phyloP scores from a whole-genome alignment of 2,888 invertebrate genomes.

The Hyppa rectilinea region DNA sequence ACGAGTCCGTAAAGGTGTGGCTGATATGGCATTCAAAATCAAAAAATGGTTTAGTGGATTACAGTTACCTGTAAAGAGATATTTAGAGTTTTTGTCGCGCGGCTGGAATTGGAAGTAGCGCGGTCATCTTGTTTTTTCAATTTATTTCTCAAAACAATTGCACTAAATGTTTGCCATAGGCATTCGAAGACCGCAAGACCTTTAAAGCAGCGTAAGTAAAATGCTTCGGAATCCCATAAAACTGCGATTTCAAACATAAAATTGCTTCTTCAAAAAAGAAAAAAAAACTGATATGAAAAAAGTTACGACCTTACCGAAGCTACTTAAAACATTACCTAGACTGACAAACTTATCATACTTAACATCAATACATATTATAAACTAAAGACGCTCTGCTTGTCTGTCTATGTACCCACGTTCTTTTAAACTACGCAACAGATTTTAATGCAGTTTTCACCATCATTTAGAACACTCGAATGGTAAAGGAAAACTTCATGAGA shows the following conservation, averaged over 20 bases:
- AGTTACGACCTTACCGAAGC: neutral
- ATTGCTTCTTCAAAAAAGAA: neutral
- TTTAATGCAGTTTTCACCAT: neutral
- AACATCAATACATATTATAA: neutral
- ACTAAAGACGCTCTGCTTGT: neutral
- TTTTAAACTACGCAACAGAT: neutral
- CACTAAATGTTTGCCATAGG: no score
- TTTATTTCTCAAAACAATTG: no score
- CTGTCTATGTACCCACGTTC: neutral
- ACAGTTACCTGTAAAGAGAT: no score
- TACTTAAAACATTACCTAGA: slow-evolving; percentile 16
- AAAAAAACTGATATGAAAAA: neutral
- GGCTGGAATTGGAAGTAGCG: no score
- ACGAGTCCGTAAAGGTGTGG: no score
- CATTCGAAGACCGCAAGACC: neutral
- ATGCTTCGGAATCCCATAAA: slow-evolving; percentile 1
- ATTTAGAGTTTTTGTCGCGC: no score
- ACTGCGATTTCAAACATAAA: neutral
- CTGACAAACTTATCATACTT: slow-evolving; percentile 2
- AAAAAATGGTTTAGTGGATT: no score
- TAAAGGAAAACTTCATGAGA: no score
- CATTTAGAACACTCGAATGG: no score
- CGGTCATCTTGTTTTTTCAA: no score
- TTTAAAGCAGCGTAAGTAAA: neutral
- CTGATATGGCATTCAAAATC: no score